Evolutionary conservation across 2,888 invertebrate genomes (phyloP), one percentile per base, ranked within the genome.

Genomic region (Gnatocerus cornutus): DNA sequence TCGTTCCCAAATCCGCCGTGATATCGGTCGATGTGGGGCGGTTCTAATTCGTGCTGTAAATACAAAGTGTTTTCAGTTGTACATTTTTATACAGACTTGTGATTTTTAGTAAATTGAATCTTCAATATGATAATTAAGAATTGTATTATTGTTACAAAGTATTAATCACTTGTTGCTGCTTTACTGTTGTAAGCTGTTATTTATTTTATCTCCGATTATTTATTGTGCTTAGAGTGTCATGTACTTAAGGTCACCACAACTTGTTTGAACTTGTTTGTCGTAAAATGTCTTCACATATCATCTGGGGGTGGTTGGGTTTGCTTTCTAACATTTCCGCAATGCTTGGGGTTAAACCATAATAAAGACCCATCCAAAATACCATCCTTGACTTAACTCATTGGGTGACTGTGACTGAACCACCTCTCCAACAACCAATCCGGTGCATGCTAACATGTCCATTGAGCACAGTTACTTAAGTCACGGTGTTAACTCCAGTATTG

Each of bases 1-100:
- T 93, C 41, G 93, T 93, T 43, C 93, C 93, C 1, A 87, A 90
- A 68, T 89, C 90, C 69, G 92, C 92, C 33, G 92, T 93, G 13
- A 86, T 90, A 70, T 88, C 83, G 6, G 84, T 33, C 7, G 50
- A 84, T 55, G 69, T 13, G 79, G 80, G 69, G 72, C 61, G 67
- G 21, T 70, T 70, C 63, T 70, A 41, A 56, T 10, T 81, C 77
- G 82, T 80, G 81, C 69, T 74, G 74, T 74, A 74, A 71, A 76
- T 45, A 66, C 50, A 21, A 45, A 69, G 59, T 58, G 56, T 74
- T 73, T 74, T 73, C 69, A 72, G 74, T 78, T 79, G 77, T 79
- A 79, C 43, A 79, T 78, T 79, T 71, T 77, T 74, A 78, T 77
- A 79, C 77, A 78, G 77, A 76, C 75, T 77, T 78, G 77, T 80